Conservation (phyloP, 2,888 invertebrate species). For the Vanessa cardui region DNA sequence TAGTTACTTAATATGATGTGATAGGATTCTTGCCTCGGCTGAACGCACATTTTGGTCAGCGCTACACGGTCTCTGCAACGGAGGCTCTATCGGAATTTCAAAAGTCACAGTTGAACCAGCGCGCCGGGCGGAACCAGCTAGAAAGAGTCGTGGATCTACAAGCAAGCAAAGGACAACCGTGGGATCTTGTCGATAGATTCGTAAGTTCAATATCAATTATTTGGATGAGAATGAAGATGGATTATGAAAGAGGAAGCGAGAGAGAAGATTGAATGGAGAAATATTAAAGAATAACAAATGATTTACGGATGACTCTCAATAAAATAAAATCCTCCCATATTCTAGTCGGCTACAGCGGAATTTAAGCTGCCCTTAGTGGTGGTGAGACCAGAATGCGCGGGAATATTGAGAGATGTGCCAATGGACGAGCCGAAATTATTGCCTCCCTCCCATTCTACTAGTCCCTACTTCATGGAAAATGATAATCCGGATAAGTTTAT, state of each 20-base stretch:
- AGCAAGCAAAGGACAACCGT: conserved; percentile 84
- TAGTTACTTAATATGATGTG: conserved; percentile 16
- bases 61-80: conserved; percentile 87
- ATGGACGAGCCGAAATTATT: conserved; percentile 83
- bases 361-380: conserved; percentile 87
- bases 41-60: conserved; percentile 86
- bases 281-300: conserved; percentile 20
- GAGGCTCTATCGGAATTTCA: conserved; percentile 89
- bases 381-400: conserved; percentile 87
- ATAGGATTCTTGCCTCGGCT: conserved; percentile 86
- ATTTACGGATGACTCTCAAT: conserved; percentile 17
- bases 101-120: conserved; percentile 81
- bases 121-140: conserved; percentile 83
- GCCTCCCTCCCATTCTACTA: conserved; percentile 82
- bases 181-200: conserved; percentile 84
- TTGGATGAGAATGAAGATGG: conserved; percentile 32
- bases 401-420: conserved; percentile 83
- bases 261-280: conserved; percentile 42
- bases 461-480: conserved; percentile 87
- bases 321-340: conserved; percentile 4
- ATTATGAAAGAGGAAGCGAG: conserved; percentile 31
- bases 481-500: conserved; percentile 84
- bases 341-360: conserved; percentile 85
- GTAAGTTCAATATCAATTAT: conserved; percentile 63
- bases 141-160: conserved; percentile 83